Percentiles rank a stretch among this genome's conserved stretches.
Conservation (phyloP, 2,113 vertebrate genomes). For the Hystrix brachyura region DNA sequence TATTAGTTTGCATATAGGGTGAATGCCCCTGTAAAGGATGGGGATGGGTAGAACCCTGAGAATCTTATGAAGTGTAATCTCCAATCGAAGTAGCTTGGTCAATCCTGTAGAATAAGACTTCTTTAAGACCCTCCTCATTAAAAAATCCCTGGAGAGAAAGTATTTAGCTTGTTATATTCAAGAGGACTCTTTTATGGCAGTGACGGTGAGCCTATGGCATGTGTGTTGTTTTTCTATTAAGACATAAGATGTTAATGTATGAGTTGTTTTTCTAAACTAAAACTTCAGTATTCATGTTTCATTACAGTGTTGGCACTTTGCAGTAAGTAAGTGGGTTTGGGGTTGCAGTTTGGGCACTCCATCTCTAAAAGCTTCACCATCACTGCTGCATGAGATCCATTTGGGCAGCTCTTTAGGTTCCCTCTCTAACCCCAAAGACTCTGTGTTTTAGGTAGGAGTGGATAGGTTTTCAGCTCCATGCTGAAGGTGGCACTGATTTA, state of each 20-base stretch:
- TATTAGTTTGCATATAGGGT: slow-evolving; percentile 6
- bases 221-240: neutral
- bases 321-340: neutral
- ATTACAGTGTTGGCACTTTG: neutral
- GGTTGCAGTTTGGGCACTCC: neutral
- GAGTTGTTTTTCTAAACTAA: neutral
- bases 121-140: neutral
- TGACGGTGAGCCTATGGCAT: neutral
- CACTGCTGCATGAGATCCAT: neutral
- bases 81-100: neutral
- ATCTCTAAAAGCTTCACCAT: neutral
- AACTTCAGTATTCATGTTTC: neutral
- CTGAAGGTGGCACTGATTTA: neutral
- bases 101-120: neutral
- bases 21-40: neutral
- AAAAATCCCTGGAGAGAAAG: neutral
- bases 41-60: neutral
- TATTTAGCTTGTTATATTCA: neutral
- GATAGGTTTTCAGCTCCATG: neutral
- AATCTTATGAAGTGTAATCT: neutral
- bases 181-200: neutral
- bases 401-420: neutral
- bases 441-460: neutral
- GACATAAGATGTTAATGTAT: neutral
- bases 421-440: accelerated